Conservation (phyloP, 2,797 vertebrate species). For the Rhabdophis nuchalis region DNA sequence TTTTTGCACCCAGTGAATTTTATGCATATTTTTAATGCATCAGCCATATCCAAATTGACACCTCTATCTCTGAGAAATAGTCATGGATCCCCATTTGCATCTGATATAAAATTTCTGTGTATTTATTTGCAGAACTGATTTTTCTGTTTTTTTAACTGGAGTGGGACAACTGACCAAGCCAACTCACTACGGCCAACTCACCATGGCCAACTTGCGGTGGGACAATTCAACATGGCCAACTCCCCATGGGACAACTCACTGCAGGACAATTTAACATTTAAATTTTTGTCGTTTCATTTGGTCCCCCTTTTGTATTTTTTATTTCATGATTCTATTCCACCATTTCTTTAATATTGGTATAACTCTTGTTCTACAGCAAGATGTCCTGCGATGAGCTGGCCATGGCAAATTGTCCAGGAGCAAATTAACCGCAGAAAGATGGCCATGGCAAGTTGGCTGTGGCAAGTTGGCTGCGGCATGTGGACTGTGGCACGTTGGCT, state of each 20-base stretch:
- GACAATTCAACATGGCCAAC: neutral
- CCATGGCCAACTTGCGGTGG: neutral
- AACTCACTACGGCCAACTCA: neutral
- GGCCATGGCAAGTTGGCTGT: no score
- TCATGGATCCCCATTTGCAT: neutral
- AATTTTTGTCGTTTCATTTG: neutral
- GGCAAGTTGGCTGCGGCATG: no score
- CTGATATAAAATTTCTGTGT: neutral
- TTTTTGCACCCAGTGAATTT: neutral
- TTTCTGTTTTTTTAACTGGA: neutral
- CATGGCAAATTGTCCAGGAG: neutral
- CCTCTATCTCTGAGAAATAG: neutral
- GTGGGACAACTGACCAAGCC: neutral
- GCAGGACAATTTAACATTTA: neutral
- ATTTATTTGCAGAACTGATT: neutral
- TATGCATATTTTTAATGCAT: neutral
- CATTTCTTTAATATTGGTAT: neutral
- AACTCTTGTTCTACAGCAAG: neutral
- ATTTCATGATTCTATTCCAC: neutral
- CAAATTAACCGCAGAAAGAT: no score
- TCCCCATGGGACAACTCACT: no score
- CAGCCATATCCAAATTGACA: neutral
- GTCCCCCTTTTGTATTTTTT: neutral
- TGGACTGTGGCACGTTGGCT: no score
- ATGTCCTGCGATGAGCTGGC: neutral